A percentile compares a stretch with the other conserved stretches of the same genome.
Evolutionary conservation across 2,888 invertebrate genomes (phyloP).

Genomic region (Melanophora roralis): DNA sequence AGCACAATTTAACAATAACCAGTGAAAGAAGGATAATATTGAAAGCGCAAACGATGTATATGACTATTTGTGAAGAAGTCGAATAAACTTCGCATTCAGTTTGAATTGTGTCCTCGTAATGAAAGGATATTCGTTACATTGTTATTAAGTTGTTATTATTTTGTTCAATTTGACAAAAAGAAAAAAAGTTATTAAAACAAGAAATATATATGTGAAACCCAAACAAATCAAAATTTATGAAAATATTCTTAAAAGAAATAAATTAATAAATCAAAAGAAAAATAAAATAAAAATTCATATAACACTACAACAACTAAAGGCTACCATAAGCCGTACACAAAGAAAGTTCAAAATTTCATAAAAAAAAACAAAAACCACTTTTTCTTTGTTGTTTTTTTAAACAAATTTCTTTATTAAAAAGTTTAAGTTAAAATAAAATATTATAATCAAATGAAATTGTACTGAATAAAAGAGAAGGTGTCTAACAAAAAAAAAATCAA

Average conservation of each 20-base stretch:
- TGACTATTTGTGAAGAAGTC: constrained; percentile 76
- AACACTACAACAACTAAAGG: constrained; percentile 12
- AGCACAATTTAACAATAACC: constrained; percentile 55
- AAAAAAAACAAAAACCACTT: constrained; percentile 1
- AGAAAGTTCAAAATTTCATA: constrained; percentile 50
- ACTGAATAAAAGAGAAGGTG: not conserved
- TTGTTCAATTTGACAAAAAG: constrained; percentile 70
- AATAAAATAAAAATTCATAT: constrained; percentile 30
- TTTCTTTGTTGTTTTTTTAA: not conserved
- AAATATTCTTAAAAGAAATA: constrained; percentile 38
- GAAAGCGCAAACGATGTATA: constrained; percentile 60
- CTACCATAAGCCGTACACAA: constrained; percentile 45
- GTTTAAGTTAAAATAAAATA: not conserved
- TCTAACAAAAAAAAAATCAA: constrained; percentile 20
- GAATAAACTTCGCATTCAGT: constrained; percentile 76
- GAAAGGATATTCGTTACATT: constrained; percentile 78
- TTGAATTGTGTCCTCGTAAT: constrained; percentile 78
- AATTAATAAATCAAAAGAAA: constrained; percentile 46
- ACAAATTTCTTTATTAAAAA: not conserved
- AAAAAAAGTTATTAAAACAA: constrained; percentile 42
- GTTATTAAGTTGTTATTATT: constrained; percentile 78
- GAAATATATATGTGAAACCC: constrained; percentile 33
- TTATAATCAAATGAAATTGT: not conserved
- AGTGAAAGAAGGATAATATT: constrained; percentile 53
- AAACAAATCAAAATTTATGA: constrained; percentile 51